Percentiles rank a stretch among this genome's conserved stretches.
These are phyloP conservation scores for Pseudomyrmex cubaensis DNA, from an alignment of 1,140 invertebrate genomes.

Conservation along the genomic window DNA sequence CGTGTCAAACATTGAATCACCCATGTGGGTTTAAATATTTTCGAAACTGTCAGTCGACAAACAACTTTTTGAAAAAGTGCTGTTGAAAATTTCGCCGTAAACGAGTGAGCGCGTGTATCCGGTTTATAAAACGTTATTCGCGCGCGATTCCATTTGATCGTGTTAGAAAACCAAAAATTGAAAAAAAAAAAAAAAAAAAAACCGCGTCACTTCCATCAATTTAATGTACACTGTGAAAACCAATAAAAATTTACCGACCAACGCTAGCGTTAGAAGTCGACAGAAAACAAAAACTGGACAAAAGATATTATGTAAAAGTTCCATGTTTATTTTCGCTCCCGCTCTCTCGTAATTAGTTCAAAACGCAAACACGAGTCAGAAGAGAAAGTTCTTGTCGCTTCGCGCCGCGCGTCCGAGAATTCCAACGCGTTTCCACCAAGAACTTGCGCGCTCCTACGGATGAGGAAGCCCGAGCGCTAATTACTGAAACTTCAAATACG, in stretches of 20 bases:
- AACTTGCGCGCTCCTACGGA: background rate
- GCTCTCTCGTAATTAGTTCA: background rate
- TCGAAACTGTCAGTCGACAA: conserved; percentile 18
- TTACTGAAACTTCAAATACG: conserved; percentile 47
- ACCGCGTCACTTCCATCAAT: conserved; percentile 5
- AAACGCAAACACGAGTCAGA: background rate
- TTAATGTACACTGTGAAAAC: conserved; percentile 15
- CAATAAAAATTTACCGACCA: conserved; percentile 6
- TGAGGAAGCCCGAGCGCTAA: conserved; percentile 4
- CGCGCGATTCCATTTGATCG: conserved; percentile 4
- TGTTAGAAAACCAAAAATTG: background rate
- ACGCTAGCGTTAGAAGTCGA: too few species aligned
- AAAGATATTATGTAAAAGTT: conserved; percentile 20
- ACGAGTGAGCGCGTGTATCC: background rate
- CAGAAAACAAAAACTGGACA: background rate
- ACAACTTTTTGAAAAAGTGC: conserved; percentile 25
- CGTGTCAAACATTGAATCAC: conserved; percentile 6
- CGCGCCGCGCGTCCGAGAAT: conserved; percentile 3
- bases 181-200: conserved; percentile 34
- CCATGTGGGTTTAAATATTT: conserved; percentile 17
- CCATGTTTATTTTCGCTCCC: background rate
- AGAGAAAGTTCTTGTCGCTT: conserved; percentile 23
- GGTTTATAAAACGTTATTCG: conserved; percentile 39
- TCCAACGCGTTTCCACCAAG: background rate
- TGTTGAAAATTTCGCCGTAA: conserved; percentile 10